Evolutionary conservation across 1,140 invertebrate genomes (phyloP).

Genomic region (Leptopilina clavipes): DNA sequence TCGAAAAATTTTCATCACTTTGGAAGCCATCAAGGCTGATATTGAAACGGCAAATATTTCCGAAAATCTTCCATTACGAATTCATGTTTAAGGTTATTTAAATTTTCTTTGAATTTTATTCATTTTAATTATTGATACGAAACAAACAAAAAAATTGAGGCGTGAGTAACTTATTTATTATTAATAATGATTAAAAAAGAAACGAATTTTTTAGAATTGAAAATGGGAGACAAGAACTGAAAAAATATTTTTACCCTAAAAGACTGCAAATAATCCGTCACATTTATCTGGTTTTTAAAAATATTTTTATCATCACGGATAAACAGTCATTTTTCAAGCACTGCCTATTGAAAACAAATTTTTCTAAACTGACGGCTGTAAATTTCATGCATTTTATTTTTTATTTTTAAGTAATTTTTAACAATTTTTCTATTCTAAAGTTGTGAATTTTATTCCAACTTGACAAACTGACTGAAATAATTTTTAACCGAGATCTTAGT

Average conservation of each 20-base stretch:
- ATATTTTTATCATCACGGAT: background rate
- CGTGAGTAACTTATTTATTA: too few species aligned
- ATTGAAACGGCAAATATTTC: conserved; percentile 72
- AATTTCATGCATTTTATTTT: background rate
- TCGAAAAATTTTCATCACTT: conserved; percentile 81
- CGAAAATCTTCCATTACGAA: conserved; percentile 65
- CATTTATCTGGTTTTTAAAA: background rate
- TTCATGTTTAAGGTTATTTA: conserved; percentile 60
- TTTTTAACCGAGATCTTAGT: background rate
- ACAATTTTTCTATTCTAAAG: background rate
- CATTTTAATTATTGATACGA: background rate
- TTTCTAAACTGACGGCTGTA: background rate
- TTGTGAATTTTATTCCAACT: background rate
- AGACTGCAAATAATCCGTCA: background rate
- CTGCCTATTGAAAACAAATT: background rate
- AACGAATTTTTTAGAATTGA: background rate
- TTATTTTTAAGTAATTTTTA: background rate
- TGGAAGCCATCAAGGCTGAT: conserved; percentile 80
- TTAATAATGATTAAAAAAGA: too few species aligned
- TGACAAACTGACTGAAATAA: background rate
- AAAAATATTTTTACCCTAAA: background rate
- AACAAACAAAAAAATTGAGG: too few species aligned
- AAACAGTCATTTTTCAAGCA: conserved; percentile 6
- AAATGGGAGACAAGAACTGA: conserved; percentile 12
- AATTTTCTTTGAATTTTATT: background rate